Percentiles rank a stretch among this genome's conserved stretches.
Conservation (phyloP, 37 sponge, comb jelly and placozoan genomes). For the Oscarella lobularis region DNA sequence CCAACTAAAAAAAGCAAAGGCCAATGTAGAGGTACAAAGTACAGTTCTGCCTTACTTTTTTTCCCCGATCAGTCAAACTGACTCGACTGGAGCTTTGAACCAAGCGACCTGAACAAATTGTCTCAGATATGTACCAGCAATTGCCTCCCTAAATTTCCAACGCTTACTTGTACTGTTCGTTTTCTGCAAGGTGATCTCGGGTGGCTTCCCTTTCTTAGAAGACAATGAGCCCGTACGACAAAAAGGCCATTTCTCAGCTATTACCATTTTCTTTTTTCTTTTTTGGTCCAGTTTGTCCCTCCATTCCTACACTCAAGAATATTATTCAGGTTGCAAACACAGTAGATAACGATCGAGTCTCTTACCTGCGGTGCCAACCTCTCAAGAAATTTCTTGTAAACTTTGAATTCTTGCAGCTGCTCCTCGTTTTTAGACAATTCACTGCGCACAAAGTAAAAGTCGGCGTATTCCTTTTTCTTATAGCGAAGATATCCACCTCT, state of each 20-base stretch:
- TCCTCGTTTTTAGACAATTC: conserved; percentile 89
- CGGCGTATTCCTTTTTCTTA: neutral
- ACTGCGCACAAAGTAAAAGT: conserved; percentile 18
- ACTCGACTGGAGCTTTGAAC: neutral
- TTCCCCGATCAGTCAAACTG: neutral
- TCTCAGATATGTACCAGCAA: neutral
- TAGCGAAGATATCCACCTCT: conserved; percentile 29
- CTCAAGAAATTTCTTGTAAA: conserved; percentile 61
- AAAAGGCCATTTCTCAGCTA: too few relatives aligned
- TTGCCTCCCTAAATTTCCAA: too few relatives aligned
- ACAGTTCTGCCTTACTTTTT: neutral
- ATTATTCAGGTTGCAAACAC: too few relatives aligned
- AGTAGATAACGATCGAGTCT: too few relatives aligned
- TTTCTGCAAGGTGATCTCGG: too few relatives aligned
- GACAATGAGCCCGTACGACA: too few relatives aligned
- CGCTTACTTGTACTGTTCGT: too few relatives aligned
- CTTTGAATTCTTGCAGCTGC: conserved; percentile 52
- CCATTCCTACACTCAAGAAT: conserved; percentile 1
- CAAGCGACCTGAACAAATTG: neutral
- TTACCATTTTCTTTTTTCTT: neutral
- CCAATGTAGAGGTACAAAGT: neutral
- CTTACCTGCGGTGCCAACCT: conserved; percentile 49
- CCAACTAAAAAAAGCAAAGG: neutral
- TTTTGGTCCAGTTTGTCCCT: neutral
- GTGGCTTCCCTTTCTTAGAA: too few relatives aligned